These are phyloP conservation scores for Zaprionus ghesquierei DNA, from an alignment of 1,140 invertebrate genomes.

Conservation along the genomic window DNA sequence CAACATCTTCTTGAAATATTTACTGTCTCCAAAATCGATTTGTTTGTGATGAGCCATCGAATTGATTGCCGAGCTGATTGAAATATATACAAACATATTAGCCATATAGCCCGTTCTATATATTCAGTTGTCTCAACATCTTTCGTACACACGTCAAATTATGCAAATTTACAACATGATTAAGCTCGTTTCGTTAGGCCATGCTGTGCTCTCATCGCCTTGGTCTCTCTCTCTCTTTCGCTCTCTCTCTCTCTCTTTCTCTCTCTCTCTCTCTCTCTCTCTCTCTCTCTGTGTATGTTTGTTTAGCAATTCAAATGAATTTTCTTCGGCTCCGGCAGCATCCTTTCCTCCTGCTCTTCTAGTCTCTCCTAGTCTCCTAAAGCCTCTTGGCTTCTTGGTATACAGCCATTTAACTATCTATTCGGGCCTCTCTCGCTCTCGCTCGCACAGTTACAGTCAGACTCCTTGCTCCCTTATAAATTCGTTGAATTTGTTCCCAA, in stretches of 20 bases:
- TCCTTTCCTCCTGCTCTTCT: neutral
- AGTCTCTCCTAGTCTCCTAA: constrained; percentile 19
- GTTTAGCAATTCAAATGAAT: constrained; percentile 79
- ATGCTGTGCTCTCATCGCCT: constrained; percentile 8
- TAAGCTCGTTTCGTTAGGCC: constrained; percentile 65
- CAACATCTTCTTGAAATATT: neutral
- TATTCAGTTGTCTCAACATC: constrained; percentile 25
- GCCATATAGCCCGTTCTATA: constrained; percentile 10
- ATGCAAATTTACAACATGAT: constrained; percentile 80
- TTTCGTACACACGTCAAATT: constrained; percentile 62
- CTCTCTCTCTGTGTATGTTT: constrained; percentile 36
- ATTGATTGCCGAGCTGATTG: constrained; percentile 34
- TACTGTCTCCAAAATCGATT: constrained; percentile 20
- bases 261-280: neutral
- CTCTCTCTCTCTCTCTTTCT: too few relatives aligned
- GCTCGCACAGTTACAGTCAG: neutral
- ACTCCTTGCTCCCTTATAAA: constrained; percentile 38
- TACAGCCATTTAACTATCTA: constrained; percentile 58
- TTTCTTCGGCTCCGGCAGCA: constrained; percentile 25
- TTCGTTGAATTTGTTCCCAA: constrained; percentile 65
- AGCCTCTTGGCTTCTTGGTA: constrained; percentile 19
- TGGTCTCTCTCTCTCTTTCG: neutral
- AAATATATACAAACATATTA: constrained; percentile 47
- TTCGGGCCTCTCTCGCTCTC: constrained; percentile 12
- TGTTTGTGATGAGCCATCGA: constrained; percentile 15